Evolutionary conservation across 1,140 invertebrate genomes (phyloP).

Genomic region (Hylyphantes graminicola): DNA sequence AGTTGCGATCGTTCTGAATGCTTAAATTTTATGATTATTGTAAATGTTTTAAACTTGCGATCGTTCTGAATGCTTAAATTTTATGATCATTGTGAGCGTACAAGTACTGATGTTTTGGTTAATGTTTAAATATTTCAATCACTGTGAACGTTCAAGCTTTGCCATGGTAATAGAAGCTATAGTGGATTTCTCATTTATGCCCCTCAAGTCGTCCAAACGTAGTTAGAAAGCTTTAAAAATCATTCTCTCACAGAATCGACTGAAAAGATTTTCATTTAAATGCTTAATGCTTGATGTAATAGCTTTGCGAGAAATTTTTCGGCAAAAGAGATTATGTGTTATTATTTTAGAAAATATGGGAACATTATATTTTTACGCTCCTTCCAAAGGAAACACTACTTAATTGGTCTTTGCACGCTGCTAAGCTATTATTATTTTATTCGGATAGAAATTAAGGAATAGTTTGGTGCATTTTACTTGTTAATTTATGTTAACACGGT

Average conservation of each 20-base stretch:
- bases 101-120: too few species aligned
- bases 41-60: too few species aligned
- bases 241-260: constrained; percentile 32
- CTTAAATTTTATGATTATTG: too few species aligned
- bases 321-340: constrained; percentile 10
- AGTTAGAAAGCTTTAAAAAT: constrained; percentile 57
- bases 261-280: constrained; percentile 60
- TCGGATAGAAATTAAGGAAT: not conserved
- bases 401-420: constrained; percentile 49
- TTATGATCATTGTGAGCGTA: too few species aligned
- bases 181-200: too few species aligned
- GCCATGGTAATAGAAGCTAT: too few species aligned
- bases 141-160: too few species aligned
- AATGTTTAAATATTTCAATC: too few species aligned
- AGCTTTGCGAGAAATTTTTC: constrained; percentile 46
- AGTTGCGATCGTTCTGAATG: too few species aligned
- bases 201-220: constrained; percentile 12
- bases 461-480: too few species aligned
- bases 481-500: too few species aligned
- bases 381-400: not conserved
- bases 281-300: constrained; percentile 47
- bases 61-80: too few species aligned
- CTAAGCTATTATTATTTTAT: constrained; percentile 10
- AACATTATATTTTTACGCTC: constrained; percentile 43
- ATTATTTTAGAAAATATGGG: constrained; percentile 28